Evolutionary conservation across 1,140 invertebrate genomes (phyloP).

Genomic region (Bactericera cockerelli): DNA sequence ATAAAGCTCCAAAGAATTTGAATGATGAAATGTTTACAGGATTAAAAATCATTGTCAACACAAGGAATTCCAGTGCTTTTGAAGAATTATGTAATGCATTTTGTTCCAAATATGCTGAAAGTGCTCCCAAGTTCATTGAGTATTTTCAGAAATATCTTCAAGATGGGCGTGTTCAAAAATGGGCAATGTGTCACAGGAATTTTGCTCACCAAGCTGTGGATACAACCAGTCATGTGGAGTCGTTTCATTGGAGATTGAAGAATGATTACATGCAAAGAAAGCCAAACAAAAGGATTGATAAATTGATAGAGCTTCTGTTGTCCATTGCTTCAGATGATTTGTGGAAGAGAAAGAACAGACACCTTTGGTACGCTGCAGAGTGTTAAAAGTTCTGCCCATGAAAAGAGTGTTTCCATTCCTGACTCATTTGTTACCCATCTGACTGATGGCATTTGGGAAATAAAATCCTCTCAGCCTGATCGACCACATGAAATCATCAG

Average conservation of each 20-base stretch:
- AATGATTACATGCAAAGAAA: neutral
- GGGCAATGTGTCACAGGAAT: slow-evolving; percentile 4
- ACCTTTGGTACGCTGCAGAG: too few species aligned
- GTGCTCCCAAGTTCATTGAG: neutral
- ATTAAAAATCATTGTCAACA: neutral
- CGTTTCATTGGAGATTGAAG: slow-evolving; percentile 5
- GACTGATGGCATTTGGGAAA: too few species aligned
- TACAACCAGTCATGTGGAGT: slow-evolving; percentile 1
- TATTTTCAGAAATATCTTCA: neutral
- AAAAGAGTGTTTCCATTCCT: too few species aligned
- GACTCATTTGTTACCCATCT: too few species aligned
- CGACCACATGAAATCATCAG: too few species aligned
- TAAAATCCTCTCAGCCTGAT: too few species aligned
- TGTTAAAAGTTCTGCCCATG: too few species aligned
- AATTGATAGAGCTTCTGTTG: neutral
- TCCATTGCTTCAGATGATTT: neutral
- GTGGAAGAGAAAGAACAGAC: neutral
- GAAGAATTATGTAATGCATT: neutral
- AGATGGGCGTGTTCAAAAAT: neutral
- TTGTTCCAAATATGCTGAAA: neutral
- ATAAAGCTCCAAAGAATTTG: neutral
- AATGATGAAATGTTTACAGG: neutral
- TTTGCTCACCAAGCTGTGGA: slow-evolving; percentile 5
- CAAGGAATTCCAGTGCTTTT: neutral
- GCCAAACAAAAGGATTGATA: slow-evolving; percentile 1